Percentiles rank a stretch among this genome's conserved stretches.
Conservation (phyloP, 2,797 vertebrate species). For the Sebastes nivosus region DNA sequence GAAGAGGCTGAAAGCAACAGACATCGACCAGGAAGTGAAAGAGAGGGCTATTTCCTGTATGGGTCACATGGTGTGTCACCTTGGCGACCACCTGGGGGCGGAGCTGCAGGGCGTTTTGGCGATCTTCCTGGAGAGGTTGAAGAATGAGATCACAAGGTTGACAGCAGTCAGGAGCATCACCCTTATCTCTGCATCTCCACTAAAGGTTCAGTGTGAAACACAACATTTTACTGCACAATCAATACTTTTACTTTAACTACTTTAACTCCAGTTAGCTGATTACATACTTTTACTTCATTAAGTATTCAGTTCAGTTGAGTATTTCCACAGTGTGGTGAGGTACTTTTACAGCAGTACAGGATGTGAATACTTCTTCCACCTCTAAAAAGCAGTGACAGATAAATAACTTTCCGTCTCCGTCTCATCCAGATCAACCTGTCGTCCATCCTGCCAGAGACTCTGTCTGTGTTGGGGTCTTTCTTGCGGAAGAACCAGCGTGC, state of each 20-base stretch:
- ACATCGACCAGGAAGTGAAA: constrained; percentile 97
- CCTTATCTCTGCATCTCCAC: constrained; percentile 84
- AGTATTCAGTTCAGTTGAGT: too few species aligned
- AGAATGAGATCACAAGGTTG: constrained; percentile 94
- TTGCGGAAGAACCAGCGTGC: constrained; percentile 92
- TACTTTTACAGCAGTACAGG: neutral
- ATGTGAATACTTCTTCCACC: too few species aligned
- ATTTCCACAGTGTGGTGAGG: neutral
- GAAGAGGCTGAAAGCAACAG: constrained; percentile 90
- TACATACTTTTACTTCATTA: too few species aligned
- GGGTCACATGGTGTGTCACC: constrained; percentile 88
- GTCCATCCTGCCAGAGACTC: constrained; percentile 85
- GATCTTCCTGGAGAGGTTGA: constrained; percentile 91
- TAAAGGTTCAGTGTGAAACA: constrained; percentile 68
- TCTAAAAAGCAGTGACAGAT: too few species aligned
- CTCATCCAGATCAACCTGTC: constrained; percentile 85
- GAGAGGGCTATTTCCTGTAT: constrained; percentile 92
- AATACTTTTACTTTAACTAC: too few species aligned
- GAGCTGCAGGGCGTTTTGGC: constrained; percentile 86
- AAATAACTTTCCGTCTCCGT: constrained; percentile 53
- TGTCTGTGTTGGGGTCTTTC: constrained; percentile 91
- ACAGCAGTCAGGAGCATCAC: constrained; percentile 88
- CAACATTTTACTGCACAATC: too few species aligned
- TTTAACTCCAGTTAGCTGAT: too few species aligned
- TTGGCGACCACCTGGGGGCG: constrained; percentile 88